Conservation (phyloP, 2,888 invertebrate genomes). For the Lycia hirtaria region DNA sequence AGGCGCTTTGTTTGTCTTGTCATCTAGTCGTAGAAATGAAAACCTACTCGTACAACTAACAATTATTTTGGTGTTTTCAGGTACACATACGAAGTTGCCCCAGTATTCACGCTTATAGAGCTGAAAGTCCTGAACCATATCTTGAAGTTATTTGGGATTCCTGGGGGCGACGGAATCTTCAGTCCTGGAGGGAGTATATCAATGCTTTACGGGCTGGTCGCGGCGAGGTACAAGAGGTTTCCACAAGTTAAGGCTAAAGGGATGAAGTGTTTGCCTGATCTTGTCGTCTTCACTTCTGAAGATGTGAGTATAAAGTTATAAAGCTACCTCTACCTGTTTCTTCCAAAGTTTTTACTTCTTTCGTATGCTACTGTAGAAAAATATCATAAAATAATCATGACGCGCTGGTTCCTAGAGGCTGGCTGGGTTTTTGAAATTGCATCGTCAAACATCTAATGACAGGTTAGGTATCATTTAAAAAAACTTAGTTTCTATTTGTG, state of each 20-base stretch:
- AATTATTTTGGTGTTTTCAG: conserved; percentile 66
- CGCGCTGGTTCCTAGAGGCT: no score
- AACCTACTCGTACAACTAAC: no score
- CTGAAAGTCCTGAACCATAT: conserved; percentile 86
- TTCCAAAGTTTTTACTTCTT: no score
- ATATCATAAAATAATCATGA: no score
- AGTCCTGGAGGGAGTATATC: conserved; percentile 92
- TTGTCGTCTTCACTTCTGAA: conserved; percentile 91
- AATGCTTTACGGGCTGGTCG: conserved; percentile 91
- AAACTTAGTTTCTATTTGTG: no score
- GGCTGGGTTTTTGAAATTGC: no score
- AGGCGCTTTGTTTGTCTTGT: no score
- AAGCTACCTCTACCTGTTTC: background rate
- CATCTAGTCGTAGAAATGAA: no score
- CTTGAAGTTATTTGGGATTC: conserved; percentile 86
- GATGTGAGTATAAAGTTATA: conserved; percentile 84
- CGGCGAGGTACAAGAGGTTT: conserved; percentile 88
- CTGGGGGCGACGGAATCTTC: conserved; percentile 90
- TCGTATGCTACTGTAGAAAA: no score
- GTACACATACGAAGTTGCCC: conserved; percentile 93
- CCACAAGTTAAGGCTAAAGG: conserved; percentile 90
- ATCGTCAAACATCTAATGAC: no score
- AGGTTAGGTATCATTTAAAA: no score
- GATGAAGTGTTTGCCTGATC: conserved; percentile 84
- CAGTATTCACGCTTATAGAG: conserved; percentile 91